Evolutionary conservation across 2,797 vertebrate genomes (phyloP).

Genomic region (Oryzias dopingdopingensis): DNA sequence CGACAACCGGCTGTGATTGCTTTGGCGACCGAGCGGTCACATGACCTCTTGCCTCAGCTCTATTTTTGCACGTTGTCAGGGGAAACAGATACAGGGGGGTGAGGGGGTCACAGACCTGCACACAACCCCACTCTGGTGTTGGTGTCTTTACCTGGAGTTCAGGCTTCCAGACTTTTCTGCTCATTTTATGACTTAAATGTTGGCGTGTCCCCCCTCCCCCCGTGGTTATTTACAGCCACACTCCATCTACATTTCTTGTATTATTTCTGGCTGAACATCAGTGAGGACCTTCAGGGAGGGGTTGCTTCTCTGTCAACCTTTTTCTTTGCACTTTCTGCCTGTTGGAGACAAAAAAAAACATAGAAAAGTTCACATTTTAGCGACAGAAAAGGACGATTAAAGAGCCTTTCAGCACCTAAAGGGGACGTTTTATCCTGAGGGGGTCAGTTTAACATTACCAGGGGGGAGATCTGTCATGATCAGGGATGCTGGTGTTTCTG

Average conservation of each 20-base stretch:
- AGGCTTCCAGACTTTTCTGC: slow-evolving; percentile 9
- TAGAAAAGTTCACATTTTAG: too few relatives aligned
- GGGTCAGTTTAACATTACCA: too few relatives aligned
- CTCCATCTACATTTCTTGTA: slow-evolving; percentile 5
- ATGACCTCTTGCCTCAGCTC: slow-evolving; percentile 56
- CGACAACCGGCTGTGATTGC: slow-evolving; percentile 67
- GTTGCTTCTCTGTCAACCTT: slow-evolving; percentile 4
- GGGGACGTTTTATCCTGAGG: too few relatives aligned
- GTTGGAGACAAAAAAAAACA: too few relatives aligned
- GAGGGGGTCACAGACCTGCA: slow-evolving; percentile 1
- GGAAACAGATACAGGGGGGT: slow-evolving; percentile 57
- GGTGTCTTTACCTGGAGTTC: slow-evolving; percentile 22
- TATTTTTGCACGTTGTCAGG: slow-evolving; percentile 73
- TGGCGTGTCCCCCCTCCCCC: not conserved
- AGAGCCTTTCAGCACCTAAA: too few relatives aligned
- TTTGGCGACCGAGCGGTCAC: slow-evolving; percentile 70
- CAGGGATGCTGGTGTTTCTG: too few relatives aligned
- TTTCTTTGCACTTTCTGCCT: not conserved
- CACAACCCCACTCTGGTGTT: slow-evolving; percentile 23
- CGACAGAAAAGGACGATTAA: too few relatives aligned
- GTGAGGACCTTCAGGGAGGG: slow-evolving; percentile 4
- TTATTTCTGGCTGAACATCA: slow-evolving; percentile 27
- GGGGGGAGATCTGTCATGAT: too few relatives aligned
- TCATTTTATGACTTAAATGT: slow-evolving; percentile 3
- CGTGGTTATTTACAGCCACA: slow-evolving; percentile 9